Conservation (phyloP, 2,797 vertebrate genomes). For the Urocyon cinereoargenteus region DNA sequence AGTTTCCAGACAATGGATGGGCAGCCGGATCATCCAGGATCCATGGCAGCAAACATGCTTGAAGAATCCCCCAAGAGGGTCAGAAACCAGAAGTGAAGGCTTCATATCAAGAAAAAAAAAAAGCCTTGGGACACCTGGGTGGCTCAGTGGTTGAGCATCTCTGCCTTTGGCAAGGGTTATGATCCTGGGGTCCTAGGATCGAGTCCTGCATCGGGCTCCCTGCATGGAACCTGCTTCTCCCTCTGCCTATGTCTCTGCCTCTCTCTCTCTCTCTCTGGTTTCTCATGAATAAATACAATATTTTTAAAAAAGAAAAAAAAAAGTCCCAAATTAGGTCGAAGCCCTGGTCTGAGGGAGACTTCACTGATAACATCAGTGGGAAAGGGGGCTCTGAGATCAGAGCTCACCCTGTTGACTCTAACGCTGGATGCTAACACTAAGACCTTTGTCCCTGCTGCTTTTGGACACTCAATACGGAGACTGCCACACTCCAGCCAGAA, state of each 20-base stretch:
- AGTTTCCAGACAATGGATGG: neutral
- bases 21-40: neutral
- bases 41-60: neutral
- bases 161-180: neutral
- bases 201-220: no score
- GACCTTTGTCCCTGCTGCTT: neutral
- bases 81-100: neutral
- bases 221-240: neutral
- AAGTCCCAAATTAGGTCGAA: neutral
- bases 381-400: neutral
- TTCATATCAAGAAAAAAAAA: neutral
- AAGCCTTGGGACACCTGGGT: neutral
- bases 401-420: neutral
- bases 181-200: neutral
- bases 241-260: neutral
- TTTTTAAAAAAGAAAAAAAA: neutral
- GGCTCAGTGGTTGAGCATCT: neutral
- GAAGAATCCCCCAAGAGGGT: neutral
- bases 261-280: neutral
- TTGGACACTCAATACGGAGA: neutral
- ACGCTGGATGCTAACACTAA: fast-evolving
- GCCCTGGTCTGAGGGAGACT: neutral
- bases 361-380: neutral
- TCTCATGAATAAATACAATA: neutral
- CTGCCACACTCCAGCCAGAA: neutral